Evolutionary conservation across 2,888 invertebrate genomes (phyloP).

Genomic region (Orchesella flavescens): DNA sequence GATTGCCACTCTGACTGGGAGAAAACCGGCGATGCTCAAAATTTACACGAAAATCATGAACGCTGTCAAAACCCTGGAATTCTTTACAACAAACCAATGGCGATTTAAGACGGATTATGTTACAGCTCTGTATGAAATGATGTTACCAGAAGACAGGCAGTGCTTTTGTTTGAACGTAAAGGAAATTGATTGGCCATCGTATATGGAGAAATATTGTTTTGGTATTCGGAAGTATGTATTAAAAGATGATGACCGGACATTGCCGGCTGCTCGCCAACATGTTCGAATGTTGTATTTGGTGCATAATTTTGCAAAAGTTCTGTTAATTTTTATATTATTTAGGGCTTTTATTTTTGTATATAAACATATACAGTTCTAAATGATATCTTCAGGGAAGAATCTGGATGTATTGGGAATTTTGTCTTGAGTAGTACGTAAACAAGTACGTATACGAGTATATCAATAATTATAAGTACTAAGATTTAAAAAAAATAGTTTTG

Average conservation of each 20-base stretch:
- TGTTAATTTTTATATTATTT: slow-evolving; percentile 80
- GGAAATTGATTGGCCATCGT: slow-evolving; percentile 84
- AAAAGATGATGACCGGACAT: slow-evolving; percentile 86
- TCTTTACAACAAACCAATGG: slow-evolving; percentile 87
- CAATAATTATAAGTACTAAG: too few species aligned
- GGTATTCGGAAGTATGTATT: slow-evolving; percentile 90
- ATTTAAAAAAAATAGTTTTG: too few species aligned
- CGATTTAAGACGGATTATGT: slow-evolving; percentile 83
- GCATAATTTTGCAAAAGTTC: slow-evolving; percentile 79
- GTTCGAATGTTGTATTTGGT: slow-evolving; percentile 83
- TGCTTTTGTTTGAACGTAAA: slow-evolving; percentile 83
- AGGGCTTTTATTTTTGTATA: slow-evolving; percentile 85
- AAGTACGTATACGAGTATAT: slow-evolving; percentile 76
- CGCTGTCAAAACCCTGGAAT: slow-evolving; percentile 82
- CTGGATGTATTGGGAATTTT: slow-evolving; percentile 77
- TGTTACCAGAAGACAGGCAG: slow-evolving; percentile 79
- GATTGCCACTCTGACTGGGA: too few species aligned
- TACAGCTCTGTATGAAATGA: slow-evolving; percentile 78
- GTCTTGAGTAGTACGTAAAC: slow-evolving; percentile 76
- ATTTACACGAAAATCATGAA: slow-evolving; percentile 87
- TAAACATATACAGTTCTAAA: too few species aligned
- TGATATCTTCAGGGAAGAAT: slow-evolving; percentile 78
- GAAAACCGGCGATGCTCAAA: slow-evolving; percentile 83
- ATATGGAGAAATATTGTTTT: too few species aligned
- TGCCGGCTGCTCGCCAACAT: slow-evolving; percentile 84